phyloP scores from a whole-genome alignment of 2,113 vertebrate species.

The Anhinga anhinga region DNA sequence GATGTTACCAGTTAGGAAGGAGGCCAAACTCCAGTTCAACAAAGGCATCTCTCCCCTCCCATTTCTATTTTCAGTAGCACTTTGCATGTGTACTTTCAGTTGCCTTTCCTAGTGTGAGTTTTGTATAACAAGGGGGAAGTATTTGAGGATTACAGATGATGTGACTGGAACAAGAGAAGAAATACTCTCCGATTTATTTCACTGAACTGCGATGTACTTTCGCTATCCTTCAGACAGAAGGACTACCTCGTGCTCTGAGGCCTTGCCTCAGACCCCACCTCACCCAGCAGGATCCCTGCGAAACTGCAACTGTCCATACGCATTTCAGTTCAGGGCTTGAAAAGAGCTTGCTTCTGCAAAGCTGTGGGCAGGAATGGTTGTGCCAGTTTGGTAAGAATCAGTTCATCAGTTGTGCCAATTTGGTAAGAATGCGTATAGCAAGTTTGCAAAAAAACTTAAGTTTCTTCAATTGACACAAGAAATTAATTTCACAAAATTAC shows the following conservation, averaged over 20 bases:
- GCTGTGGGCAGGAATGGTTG: neutral
- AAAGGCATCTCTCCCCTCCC: neutral
- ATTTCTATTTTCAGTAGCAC: neutral
- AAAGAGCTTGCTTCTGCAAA: neutral
- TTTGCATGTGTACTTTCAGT: neutral
- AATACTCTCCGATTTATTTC: neutral
- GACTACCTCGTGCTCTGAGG: neutral
- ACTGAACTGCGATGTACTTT: neutral
- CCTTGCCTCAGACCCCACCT: neutral
- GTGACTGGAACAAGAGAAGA: neutral
- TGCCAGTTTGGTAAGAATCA: neutral
- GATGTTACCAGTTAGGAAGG: neutral
- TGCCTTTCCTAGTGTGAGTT: neutral
- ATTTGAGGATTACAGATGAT: neutral
- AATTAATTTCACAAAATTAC: neutral
- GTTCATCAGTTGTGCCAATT: neutral
- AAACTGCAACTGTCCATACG: neutral
- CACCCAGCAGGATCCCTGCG: neutral
- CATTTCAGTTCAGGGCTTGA: neutral
- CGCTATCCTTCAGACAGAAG: fast-evolving
- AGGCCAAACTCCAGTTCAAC: neutral
- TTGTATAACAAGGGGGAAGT: neutral
- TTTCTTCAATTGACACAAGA: neutral
- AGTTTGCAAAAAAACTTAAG: neutral
- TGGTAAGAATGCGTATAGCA: fast-evolving